Base-by-base conservation (phyloP, 2,888 invertebrate species). In the Apamea monoglypha region DNA sequence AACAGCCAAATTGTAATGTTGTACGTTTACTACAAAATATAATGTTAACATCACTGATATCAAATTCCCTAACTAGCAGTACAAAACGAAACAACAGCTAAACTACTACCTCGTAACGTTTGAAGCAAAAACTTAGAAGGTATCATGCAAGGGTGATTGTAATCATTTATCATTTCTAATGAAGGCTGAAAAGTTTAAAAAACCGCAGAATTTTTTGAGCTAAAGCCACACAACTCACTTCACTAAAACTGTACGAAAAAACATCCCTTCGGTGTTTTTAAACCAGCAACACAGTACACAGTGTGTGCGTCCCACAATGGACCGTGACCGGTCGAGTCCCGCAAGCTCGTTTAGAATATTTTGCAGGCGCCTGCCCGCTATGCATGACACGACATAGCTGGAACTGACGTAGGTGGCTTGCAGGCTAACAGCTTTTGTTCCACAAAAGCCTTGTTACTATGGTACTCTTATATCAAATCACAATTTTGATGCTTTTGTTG, bases 261-360 rank as follows among this genome's bases (percentile, higher is more conserved):
- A 76, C 59, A 71, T 50, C n/a, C 72, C 12, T 74, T 59, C 18
- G 32, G 21, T 63, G 56, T 14, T 74, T 78, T 74, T 59, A 50
- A 80, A 76, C 25, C 4, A 36, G 44, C 36, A 50, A 59, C 75
- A 68, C 61, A n/a, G 81, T 44, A 66, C 67, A 66, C 36, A 63
- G 63, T 80, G 76, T 71, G 67, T 64, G 63, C 50, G 36, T 7
- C 25, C 68, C 69, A 85, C 83, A 85, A 86, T 78, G 25, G 59
- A 85, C 32, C 73, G 80, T 59, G 69, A 85, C 88, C 76, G 44
- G 61, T n/a, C 71, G 29, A 81, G 81, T 85, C 80, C 87, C 66
- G 63, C 77, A 85, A 82, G 82, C 80, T 85, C 69, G 83, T 84
- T 82, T 67, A 86, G 77, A 86, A 85, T 85, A 85, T 85, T 85